Conservation (phyloP, 2,797 vertebrate species). For the Cryptoprocta ferox region DNA sequence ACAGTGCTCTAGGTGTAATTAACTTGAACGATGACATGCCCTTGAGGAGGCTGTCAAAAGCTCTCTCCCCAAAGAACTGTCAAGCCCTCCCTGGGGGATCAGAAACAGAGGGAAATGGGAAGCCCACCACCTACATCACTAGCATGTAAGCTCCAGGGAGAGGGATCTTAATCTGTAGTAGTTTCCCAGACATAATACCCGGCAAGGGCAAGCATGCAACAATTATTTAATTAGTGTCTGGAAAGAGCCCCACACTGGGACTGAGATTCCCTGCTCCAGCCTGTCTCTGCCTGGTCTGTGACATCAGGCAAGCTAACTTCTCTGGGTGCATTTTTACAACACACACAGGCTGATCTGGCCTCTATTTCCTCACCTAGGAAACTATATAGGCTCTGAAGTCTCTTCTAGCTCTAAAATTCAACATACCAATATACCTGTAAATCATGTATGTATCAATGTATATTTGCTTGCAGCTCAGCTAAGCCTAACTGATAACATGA, state of each 20-base stretch:
- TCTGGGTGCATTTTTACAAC: neutral
- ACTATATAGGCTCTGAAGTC: neutral
- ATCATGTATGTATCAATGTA: neutral
- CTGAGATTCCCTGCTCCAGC: neutral
- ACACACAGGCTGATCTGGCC: neutral
- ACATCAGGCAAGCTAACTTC: neutral
- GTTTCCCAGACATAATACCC: neutral
- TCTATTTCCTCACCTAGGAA: neutral
- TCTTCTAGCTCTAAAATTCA: constrained; percentile 42
- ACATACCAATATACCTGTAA: neutral
- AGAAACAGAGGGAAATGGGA: neutral
- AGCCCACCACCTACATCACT: neutral
- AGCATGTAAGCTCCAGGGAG: neutral
- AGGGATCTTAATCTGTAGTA: neutral
- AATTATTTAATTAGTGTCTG: neutral
- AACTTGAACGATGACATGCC: constrained; percentile 19
- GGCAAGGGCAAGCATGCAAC: neutral
- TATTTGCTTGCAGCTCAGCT: neutral
- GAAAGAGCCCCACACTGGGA: neutral
- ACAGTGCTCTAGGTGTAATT: constrained; percentile 22
- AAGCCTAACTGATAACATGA: neutral
- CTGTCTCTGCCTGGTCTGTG: neutral
- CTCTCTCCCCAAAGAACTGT: neutral
- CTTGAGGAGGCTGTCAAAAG: constrained; percentile 65
- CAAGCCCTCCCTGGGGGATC: neutral